Percentiles rank a stretch among this genome's conserved stretches.
phyloP scores from a whole-genome alignment of 2,797 vertebrate genomes.

The Fistularia tabacaria region DNA sequence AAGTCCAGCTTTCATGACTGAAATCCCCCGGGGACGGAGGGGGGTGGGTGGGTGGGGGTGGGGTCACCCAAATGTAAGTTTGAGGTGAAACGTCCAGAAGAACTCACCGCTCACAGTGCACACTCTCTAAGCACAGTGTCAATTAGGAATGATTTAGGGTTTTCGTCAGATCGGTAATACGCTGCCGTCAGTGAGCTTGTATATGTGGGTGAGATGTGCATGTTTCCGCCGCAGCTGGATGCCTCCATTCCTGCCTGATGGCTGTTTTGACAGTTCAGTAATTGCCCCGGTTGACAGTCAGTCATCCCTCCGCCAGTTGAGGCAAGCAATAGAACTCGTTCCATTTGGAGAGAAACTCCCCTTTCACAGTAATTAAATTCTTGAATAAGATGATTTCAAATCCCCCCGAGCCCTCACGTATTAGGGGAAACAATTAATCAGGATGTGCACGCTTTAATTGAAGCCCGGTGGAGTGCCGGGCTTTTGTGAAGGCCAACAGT shows the following conservation, averaged over 20 bases:
- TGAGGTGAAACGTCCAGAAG: constrained; percentile 16
- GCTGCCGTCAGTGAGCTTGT: constrained; percentile 33
- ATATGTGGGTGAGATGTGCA: constrained; percentile 37
- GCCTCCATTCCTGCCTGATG: constrained; percentile 57
- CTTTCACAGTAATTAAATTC: constrained; percentile 68
- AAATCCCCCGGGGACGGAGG: too few species aligned
- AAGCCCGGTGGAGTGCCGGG: constrained; percentile 58
- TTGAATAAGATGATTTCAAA: constrained; percentile 62
- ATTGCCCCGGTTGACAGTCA: constrained; percentile 61
- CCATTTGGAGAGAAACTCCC: constrained; percentile 58
- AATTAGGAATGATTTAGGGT: constrained; percentile 54
- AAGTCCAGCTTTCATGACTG: too few species aligned
- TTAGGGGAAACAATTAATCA: constrained; percentile 60
- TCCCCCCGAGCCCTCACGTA: constrained; percentile 48
- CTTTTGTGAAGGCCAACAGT: constrained; percentile 45
- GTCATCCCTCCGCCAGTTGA: constrained; percentile 37
- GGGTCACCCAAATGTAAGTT: too few species aligned
- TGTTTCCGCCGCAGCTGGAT: constrained; percentile 57
- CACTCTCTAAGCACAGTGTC: constrained; percentile 25
- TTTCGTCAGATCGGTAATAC: constrained; percentile 36
- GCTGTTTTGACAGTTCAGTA: constrained; percentile 70
- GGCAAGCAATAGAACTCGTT: constrained; percentile 53
- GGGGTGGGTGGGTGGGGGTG: too few species aligned
- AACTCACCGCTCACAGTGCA: constrained; percentile 18
- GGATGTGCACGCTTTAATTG: constrained; percentile 56